Evolutionary conservation across 2,888 invertebrate species (phyloP), one percentile per base, ranked within the genome.

Genomic region (Eupithecia exiguata): DNA sequence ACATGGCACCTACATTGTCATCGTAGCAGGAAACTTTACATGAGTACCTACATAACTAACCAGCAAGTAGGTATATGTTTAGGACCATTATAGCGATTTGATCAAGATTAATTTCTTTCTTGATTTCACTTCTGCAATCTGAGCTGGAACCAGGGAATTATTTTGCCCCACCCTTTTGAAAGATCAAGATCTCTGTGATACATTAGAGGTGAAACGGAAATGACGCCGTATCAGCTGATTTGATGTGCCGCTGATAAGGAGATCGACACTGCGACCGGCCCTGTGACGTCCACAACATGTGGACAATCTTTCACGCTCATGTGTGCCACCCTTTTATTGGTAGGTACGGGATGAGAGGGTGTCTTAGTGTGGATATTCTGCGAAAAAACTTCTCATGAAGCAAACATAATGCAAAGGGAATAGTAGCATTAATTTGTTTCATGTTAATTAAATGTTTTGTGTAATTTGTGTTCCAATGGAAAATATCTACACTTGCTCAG

Each of bases 271-370:
- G 80, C 81, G 36, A 35, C 35, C 62, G 82, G 74, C 82, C 87
- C 80, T 83, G 81, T 83, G 86, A 89, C 88, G 88, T 82, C 84
- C 81, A 84, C 89, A 93, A 94, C 94, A 94, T 94, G 94, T 94
- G 94, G 94, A 94, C 94, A 94, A 94, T 94, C 92, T 93, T 94
- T 93, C 92, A 94, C 93, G 94, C 94, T 94, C 94, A 93, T 94
- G 91, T 93, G 94, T 93, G 90, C 89, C 93, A 94, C 94, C 94
- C 93, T 93, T 93, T 92, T 92, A 91, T 91, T 90, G 88, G 4
- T 38, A 36, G 35, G 87, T 83, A 83, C 83, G 87, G 89, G 90
- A 88, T 84, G 85, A 82, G 78, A 74, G 79, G 87, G 74, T 75
- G 77, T 84, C 78, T 75, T 87, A 83, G 38, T 81, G 71, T 89